A percentile compares a stretch with the other conserved stretches of the same genome.
Conservation (phyloP, 2,888 invertebrate species). For the Plagodis pulveraria region DNA sequence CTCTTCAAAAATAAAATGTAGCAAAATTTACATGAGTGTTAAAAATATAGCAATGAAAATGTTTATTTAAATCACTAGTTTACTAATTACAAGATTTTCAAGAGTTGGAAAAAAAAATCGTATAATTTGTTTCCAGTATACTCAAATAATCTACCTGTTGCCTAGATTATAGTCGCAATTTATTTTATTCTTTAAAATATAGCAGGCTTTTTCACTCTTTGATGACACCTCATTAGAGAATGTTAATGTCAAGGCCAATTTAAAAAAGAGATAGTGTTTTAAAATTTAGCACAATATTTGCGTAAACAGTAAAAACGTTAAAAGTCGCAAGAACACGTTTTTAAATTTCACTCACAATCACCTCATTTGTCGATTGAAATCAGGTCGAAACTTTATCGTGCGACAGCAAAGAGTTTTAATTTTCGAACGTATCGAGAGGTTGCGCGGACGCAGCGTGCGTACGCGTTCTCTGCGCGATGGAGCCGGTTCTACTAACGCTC, state of each 20-base stretch:
- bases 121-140: no score
- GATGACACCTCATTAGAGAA: slow-evolving; percentile 22
- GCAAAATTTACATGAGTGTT: background rate
- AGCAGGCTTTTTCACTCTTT: slow-evolving; percentile 13
- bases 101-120: no score
- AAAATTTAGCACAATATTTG: background rate
- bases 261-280: slow-evolving; percentile 13
- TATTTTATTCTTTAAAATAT: background rate
- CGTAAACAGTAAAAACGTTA: slow-evolving; percentile 9
- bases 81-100: no score
- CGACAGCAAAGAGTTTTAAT: slow-evolving; percentile 36
- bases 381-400: slow-evolving; percentile 19
- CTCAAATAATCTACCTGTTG: no score
- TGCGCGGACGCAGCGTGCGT: slow-evolving; percentile 55
- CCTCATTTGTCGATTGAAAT: slow-evolving; percentile 25
- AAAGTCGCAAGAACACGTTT: slow-evolving; percentile 7
- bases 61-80: no score
- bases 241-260: slow-evolving; percentile 24
- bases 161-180: no score
- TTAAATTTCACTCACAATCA: slow-evolving; percentile 31
- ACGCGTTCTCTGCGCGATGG: slow-evolving; percentile 69
- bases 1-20: background rate
- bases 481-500: slow-evolving; percentile 69
- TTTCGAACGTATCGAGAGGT: slow-evolving; percentile 34
- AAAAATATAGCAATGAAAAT: background rate